A percentile compares a stretch with the other conserved stretches of the same genome.
phyloP scores from a whole-genome alignment of 2,797 vertebrate species.

The Melopsittacus undulatus region DNA sequence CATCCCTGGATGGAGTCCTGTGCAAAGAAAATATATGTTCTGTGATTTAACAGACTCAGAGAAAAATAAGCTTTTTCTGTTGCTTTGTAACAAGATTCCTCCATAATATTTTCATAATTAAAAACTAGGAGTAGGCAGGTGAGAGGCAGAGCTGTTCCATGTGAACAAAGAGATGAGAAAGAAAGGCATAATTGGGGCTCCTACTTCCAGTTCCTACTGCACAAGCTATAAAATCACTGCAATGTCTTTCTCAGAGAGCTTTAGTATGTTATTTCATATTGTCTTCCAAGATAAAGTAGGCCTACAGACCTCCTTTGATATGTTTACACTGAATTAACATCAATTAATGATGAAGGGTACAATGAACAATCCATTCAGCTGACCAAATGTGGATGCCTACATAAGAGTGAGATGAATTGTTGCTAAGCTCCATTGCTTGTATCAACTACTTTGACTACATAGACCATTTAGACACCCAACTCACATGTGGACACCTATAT shows the following conservation, averaged over 20 bases:
- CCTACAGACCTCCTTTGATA: background rate
- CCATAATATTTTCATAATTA: conserved; percentile 46
- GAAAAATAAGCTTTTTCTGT: conserved; percentile 11
- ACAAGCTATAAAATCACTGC: background rate
- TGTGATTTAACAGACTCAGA: background rate
- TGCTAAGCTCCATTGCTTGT: background rate
- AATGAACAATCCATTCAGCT: background rate
- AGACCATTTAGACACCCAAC: background rate
- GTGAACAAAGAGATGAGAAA: conserved; percentile 36
- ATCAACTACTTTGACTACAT: background rate
- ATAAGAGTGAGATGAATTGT: background rate
- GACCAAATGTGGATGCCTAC: background rate
- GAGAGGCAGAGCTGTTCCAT: conserved; percentile 36
- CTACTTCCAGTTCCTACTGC: conserved; percentile 8
- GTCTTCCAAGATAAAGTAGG: background rate
- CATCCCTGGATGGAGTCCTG: background rate
- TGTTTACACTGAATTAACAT: background rate
- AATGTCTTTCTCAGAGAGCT: background rate
- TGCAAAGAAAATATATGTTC: background rate
- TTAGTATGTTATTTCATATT: background rate
- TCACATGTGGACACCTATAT: background rate
- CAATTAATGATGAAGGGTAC: background rate
- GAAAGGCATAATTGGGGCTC: background rate
- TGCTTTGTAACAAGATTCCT: conserved; percentile 7
- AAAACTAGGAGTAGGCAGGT: conserved; percentile 32